Evolutionary conservation across 2,797 vertebrate species (phyloP), one percentile per base, ranked within the genome.

Genomic region (Zenarchopterus dispar): DNA sequence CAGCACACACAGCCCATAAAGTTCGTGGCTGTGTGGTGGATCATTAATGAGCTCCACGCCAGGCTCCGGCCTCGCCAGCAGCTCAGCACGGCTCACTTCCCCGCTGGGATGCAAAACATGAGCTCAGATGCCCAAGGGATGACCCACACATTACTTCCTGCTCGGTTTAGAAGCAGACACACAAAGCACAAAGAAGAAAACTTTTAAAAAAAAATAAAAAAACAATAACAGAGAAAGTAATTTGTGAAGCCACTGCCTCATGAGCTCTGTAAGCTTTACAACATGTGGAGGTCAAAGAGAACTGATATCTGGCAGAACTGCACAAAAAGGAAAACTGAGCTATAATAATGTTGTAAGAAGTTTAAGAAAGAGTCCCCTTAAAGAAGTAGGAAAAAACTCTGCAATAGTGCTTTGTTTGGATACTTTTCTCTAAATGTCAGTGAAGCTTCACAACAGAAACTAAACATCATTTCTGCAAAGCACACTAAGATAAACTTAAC

Each of bases 21-120:
- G 65, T 50, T 44, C 61, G 44, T 48, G 62, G 21, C 54, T 65
- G 69, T 60, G 75, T 67, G 15, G 47, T 56, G 57, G 72, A 78
- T 81, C 80, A 62, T 83, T 90, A 90, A 84, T 80, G 81, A 86
- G 80, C 86, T 70, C 80, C 62, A 66, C 43, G 47, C 62, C 55
- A 46, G 62, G 66, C 72, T 59, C 31, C 0, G 66, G 78, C 73
- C 33, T 78, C 13, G 67, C 87, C 78, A 41, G 58, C 23, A 13
- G 75, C 80, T 81, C 78, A 73, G 78, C 80, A 69, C 46, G 73
- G 67, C 54, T 58, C 33, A 47, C 69, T 74, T 62, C 83, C 28
- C 80, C n/a, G 5, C 83, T 75, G 81, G 77, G 84, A 82, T 70
- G 78, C 68, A 84, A 76, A 82, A 78, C 80, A 79, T 42, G 43